Evolutionary conservation across 2,113 vertebrate species (phyloP), one percentile per base, ranked within the genome.

Genomic region (Melanocharis versteri): DNA sequence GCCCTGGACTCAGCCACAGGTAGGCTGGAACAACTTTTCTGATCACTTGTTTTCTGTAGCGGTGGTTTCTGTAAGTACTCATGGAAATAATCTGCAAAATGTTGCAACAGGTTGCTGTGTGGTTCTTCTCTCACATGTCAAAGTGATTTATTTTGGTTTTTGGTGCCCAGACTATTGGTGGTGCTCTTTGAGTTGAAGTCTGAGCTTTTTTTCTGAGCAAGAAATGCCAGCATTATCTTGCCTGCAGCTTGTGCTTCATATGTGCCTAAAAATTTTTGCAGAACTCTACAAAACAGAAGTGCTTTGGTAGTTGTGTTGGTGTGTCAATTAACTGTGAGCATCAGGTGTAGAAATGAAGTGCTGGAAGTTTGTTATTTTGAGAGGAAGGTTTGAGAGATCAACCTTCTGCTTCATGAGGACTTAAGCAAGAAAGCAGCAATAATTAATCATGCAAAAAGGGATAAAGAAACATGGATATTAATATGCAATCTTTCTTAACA

Each of bases 1-100:
- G 58, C 92, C 97, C 23, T 97, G 97, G 97, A 97, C 95, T 91
- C 97, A 97, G 86, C 97, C 97, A 71, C 96, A 97, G 97, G 97
- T 98, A 98, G 86, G 93, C 62, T 82, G 77, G 61, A 76, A 79
- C 39, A 44, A 11, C 58, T 50, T 83, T 89, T 65, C 28, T 84
- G 11, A 15, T 56, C 9, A 26, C 3, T 24, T 44, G 2, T 61
- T 62, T 58, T 65, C 35, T 56, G 17, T 47, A 48, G 2, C 13
- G 15, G 2, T 71, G 27, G 2, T 58, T 88, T 90, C 60, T 70
- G 1, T 39, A 8, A 37, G 4, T 13, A 13, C 45, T 68, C 7
- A 14, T 6, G 35, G 21, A 81, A 64, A 83, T 58, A 33, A 30
- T 39, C 16, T 44, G 24, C 70, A 30, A 58, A 56, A 31, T 2